Percentiles rank a stretch among this genome's conserved stretches.
Evolutionary conservation across 1,140 invertebrate species (phyloP).

Genomic region (Tigriopus japonicus): DNA sequence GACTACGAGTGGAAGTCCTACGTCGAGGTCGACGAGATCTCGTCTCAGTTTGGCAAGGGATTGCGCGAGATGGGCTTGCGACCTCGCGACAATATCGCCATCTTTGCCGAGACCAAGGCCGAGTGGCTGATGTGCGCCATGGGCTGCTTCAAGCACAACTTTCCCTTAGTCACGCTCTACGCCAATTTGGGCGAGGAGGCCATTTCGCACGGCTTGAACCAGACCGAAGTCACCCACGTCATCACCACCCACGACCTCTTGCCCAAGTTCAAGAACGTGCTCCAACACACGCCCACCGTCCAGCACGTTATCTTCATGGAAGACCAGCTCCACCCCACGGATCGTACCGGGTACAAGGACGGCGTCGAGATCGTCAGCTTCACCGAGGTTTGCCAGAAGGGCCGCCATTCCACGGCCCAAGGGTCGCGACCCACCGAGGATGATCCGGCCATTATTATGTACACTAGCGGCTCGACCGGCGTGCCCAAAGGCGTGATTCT

Average conservation of each 20-base stretch:
- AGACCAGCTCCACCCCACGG: constrained; percentile 19
- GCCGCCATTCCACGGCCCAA: constrained; percentile 16
- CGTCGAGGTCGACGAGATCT: constrained; percentile 49
- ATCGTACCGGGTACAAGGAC: constrained; percentile 29
- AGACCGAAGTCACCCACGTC: constrained; percentile 68
- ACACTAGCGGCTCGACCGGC: constrained; percentile 83
- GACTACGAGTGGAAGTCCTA: constrained; percentile 81
- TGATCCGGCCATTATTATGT: constrained; percentile 86
- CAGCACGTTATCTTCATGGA: constrained; percentile 17
- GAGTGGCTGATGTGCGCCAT: constrained; percentile 94
- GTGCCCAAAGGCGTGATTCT: constrained; percentile 35
- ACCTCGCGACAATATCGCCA: constrained; percentile 52
- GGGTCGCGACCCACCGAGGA: constrained; percentile 36
- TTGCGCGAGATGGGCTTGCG: constrained; percentile 40
- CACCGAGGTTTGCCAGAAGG: constrained; percentile 32
- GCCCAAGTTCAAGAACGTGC: constrained; percentile 63
- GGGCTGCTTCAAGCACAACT: constrained; percentile 28
- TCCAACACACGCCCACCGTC: constrained; percentile 25
- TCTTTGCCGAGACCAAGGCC: constrained; percentile 89
- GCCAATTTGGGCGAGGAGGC: constrained; percentile 91
- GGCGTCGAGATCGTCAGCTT: constrained; percentile 44
- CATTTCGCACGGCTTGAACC: constrained; percentile 82
- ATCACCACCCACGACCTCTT: constrained; percentile 73
- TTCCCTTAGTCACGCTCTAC: constrained; percentile 80
- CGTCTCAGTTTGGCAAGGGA: constrained; percentile 55